phyloP scores from a whole-genome alignment of 2,888 invertebrate genomes.

The Celastrina argiolus region DNA sequence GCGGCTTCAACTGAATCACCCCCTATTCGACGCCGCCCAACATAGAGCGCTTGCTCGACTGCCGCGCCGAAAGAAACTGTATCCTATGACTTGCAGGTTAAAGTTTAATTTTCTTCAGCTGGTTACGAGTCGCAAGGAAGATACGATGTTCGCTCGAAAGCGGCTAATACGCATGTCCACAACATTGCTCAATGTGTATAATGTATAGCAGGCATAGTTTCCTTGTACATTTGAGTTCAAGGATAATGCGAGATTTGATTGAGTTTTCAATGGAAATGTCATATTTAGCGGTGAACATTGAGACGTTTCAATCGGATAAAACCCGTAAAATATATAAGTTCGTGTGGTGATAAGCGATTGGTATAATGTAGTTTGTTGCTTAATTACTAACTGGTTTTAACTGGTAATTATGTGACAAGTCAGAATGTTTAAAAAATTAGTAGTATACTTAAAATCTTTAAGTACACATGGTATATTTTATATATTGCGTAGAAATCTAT shows the following conservation, averaged over 20 bases:
- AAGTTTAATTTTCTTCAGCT: constrained; percentile 43
- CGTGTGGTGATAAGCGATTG: too few species aligned
- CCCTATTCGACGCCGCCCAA: constrained; percentile 74
- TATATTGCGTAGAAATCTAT: too few species aligned
- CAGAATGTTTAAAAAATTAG: too few species aligned
- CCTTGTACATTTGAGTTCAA: constrained; percentile 75
- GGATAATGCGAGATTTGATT: constrained; percentile 67
- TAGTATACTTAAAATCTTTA: too few species aligned
- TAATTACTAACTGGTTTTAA: too few species aligned
- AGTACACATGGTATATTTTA: too few species aligned
- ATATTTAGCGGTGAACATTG: background rate
- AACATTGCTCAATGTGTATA: constrained; percentile 61
- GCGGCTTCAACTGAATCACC: constrained; percentile 73
- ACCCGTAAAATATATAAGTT: background rate
- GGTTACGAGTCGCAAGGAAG: constrained; percentile 57
- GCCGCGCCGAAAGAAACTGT: constrained; percentile 38
- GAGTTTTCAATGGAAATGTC: constrained; percentile 40
- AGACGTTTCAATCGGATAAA: background rate
- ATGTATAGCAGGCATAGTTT: constrained; percentile 72
- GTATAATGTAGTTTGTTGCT: too few species aligned
- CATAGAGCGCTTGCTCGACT: constrained; percentile 72
- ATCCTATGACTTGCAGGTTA: constrained; percentile 39
- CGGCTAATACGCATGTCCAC: constrained; percentile 77
- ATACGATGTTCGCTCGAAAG: constrained; percentile 69
- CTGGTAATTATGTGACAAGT: too few species aligned